Evolutionary conservation across 2,113 vertebrate genomes (phyloP), one percentile per base, ranked within the genome.

Genomic region (Ictalurus furcatus): DNA sequence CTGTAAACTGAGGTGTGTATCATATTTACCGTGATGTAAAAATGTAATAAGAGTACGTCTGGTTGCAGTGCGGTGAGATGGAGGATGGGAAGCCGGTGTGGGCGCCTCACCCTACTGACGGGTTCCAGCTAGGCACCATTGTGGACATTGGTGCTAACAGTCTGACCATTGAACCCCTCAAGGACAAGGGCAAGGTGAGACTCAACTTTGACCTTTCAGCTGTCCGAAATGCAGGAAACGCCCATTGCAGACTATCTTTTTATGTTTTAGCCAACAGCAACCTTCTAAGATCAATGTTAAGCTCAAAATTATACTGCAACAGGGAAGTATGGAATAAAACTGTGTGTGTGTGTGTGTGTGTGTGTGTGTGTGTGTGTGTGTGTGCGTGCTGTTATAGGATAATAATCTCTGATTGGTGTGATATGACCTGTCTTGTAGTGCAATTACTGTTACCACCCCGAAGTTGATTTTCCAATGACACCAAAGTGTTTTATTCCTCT

Each of bases 11-110:
- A 34, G 0, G 2, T 52, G 74, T 28, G 76, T 25, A 13, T 52
- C 23, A 14, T 28, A n/a, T 12, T n/a, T n/a, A 12, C 34, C 23
- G 37, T 44, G 73, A 76, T 44, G 19, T 44, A 7, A 19, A 30
- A 81, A 58, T 6, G 28, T 83, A 84, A 65, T 48, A 3, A 13
- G 34, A 25, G 21, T 28, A 4, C 6, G 1, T 78, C 12, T 58
- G 56, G 4, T 56, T 85, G 67, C 89, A 90, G 84, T 85, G 89
- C 86, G 90, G 88, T n/a, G 94, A 92, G 83, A 99, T 99, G 98
- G 98, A 99, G 92, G 98, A 99, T 0, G 98, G 97, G 93, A 99
- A 98, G 96, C 97, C 98, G 1, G 98, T 99, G 88, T 99, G 98
- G 98, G 98, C 98, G 21, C 98, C 98, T 7, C 98, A 99, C 94